phyloP scores from a whole-genome alignment of 2,888 invertebrate species.

The Ormyrus thymus region DNA sequence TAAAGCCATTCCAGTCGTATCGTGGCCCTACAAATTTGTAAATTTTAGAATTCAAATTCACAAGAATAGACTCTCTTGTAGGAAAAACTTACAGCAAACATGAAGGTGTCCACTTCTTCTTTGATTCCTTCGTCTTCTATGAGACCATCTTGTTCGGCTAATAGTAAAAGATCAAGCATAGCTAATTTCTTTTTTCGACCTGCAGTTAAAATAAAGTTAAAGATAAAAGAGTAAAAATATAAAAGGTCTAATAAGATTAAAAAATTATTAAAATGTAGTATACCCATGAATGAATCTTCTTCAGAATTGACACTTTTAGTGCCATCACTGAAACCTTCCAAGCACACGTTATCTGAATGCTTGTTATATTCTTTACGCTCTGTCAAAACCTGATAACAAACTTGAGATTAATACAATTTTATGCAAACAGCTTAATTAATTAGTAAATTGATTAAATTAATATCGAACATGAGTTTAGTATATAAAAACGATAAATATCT shows the following conservation, averaged over 20 bases:
- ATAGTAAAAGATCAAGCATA: constrained; percentile 67
- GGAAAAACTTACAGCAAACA: constrained; percentile 58
- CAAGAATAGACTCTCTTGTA: too few relatives aligned
- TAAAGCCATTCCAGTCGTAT: constrained; percentile 78
- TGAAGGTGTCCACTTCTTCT: constrained; percentile 70
- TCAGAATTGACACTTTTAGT: background rate
- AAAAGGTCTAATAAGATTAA: background rate
- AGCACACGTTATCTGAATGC: constrained; percentile 26
- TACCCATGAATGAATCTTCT: constrained; percentile 18
- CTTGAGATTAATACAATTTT: background rate
- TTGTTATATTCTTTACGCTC: constrained; percentile 53
- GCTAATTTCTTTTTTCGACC: constrained; percentile 61
- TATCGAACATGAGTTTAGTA: too few relatives aligned
- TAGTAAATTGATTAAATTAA: background rate
- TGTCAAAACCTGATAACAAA: constrained; percentile 44
- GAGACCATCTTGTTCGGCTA: constrained; percentile 59
- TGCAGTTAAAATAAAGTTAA: constrained; percentile 4
- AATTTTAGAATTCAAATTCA: constrained; percentile 8
- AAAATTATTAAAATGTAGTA: background rate
- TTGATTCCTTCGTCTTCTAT: constrained; percentile 66
- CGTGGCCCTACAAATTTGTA: constrained; percentile 77
- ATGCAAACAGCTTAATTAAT: background rate
- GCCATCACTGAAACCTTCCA: constrained; percentile 18
- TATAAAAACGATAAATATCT: background rate
- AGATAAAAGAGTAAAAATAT: background rate